Evolutionary conservation across 2,888 invertebrate genomes (phyloP), one percentile per base, ranked within the genome.

Genomic region (Pseudococcus jackbeardsleyi): DNA sequence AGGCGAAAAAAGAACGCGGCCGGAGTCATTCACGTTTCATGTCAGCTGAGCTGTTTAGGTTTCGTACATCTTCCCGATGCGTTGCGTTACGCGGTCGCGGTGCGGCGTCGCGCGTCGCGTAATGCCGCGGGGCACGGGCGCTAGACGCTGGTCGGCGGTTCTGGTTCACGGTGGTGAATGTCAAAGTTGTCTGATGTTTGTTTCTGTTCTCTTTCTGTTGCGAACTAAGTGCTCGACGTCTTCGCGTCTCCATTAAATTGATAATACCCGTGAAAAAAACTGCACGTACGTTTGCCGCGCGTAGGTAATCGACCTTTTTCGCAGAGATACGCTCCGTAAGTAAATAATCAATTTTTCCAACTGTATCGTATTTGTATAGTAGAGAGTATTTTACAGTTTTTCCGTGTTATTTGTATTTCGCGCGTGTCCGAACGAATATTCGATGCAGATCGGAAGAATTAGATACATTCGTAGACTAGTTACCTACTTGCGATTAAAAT

Each of bases 271-370:
- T 64, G 64, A 64, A 64, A 64, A 64, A 22, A 64, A 19, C 17
- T 59, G n/a, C 4, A 64, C 64, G 64, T 22, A 22, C 22, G 11
- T 19, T 22, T 22, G 64, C 22, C 64, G 64, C 64, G 54, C 26
- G 68, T 64, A 72, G 72, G 33, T 72, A 72, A 72, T 72, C 72
- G 72, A 72, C 72, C 72, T 72, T 72, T 72, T 72, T 72, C 72
- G 72, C 33, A 17, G 72, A 17, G 72, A 8, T 72, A 72, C 72
- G 33, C 72, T 26, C 72, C 33, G 33, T 72, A 72, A 33, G 33
- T 72, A 72, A 72, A 72, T 33, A 72, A 72, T 72, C 72, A 72
- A 72, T 72, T 72, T 72, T 68, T 68, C 3, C 22, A 1, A 22
- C 64, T 64, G 22, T 59, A 64, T 64, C 15, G 22, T 22, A 19